A percentile compares a stretch with the other conserved stretches of the same genome.
Evolutionary conservation across 2,113 vertebrate species (phyloP).

Genomic region (Xiphias gladius): DNA sequence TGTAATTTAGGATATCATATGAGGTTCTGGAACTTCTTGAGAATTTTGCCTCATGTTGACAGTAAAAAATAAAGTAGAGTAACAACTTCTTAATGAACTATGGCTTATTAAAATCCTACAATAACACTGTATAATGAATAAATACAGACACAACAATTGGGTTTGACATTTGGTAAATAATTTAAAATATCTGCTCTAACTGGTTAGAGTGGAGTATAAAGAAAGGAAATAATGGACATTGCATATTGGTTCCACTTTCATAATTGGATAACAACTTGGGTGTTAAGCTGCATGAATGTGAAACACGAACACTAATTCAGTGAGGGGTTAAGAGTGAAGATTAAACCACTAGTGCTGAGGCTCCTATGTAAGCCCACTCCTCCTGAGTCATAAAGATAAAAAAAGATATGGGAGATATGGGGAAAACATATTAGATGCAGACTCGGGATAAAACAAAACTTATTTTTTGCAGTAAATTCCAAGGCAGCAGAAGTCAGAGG

Average conservation of each 20-base stretch:
- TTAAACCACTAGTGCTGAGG: slow-evolving; percentile 24
- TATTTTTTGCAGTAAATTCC: slow-evolving; percentile 28
- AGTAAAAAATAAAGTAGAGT: slow-evolving; percentile 16
- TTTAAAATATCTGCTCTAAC: slow-evolving; percentile 32
- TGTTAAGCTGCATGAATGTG: slow-evolving; percentile 30
- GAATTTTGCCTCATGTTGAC: slow-evolving; percentile 12
- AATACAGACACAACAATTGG: neutral
- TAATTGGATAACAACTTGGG: slow-evolving; percentile 22
- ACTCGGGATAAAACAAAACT: slow-evolving; percentile 35
- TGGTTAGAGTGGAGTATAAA: neutral
- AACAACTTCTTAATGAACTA: slow-evolving; percentile 36
- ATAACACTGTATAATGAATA: slow-evolving; percentile 21
- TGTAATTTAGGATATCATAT: slow-evolving; percentile 35
- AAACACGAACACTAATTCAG: slow-evolving; percentile 30
- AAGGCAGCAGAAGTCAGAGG: slow-evolving; percentile 32
- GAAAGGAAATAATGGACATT: slow-evolving; percentile 21
- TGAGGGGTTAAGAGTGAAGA: slow-evolving; percentile 40
- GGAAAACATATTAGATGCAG: slow-evolving; percentile 35
- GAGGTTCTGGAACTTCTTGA: slow-evolving; percentile 6
- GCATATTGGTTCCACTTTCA: slow-evolving; percentile 14
- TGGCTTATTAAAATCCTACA: slow-evolving; percentile 26
- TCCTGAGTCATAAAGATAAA: slow-evolving; percentile 52
- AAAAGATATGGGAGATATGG: slow-evolving; percentile 12
- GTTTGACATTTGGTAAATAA: slow-evolving; percentile 23
- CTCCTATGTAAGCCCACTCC: slow-evolving; percentile 15